Percentiles rank a stretch among this genome's conserved stretches.
Conservation (phyloP, 2,888 invertebrate genomes). For the Entomobrya multifasciata region DNA sequence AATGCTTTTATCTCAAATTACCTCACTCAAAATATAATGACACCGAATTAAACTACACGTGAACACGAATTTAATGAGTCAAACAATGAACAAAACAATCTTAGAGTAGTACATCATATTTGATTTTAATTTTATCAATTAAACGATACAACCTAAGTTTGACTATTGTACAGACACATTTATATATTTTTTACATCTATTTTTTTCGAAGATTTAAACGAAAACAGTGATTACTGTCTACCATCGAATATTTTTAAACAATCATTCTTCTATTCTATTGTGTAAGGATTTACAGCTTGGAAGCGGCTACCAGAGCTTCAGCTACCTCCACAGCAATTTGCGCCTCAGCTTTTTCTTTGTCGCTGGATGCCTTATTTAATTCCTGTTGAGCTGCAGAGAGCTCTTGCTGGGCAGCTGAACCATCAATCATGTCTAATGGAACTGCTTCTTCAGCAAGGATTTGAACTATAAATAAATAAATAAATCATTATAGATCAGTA, state of each 20-base stretch:
- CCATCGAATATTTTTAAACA: constrained; percentile 1
- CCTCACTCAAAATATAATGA: too few relatives aligned
- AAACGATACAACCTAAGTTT: constrained; percentile 33
- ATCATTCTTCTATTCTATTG: constrained; percentile 12
- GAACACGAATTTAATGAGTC: too few relatives aligned
- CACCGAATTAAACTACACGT: too few relatives aligned
- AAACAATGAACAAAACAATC: too few relatives aligned
- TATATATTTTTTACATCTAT: constrained; percentile 26
- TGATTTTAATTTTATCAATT: constrained; percentile 44
- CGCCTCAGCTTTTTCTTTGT: constrained; percentile 94
- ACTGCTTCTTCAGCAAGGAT: constrained; percentile 98
- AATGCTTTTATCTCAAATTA: too few relatives aligned
- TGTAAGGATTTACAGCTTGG: constrained; percentile 80
- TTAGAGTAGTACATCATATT: too few relatives aligned
- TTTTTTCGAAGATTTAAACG: constrained; percentile 34
- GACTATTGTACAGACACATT: constrained; percentile 43
- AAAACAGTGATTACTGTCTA: constrained; percentile 26
- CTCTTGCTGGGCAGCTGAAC: constrained; percentile 89
- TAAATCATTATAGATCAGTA: neutral
- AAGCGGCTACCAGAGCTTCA: constrained; percentile 95
- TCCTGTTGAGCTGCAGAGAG: constrained; percentile 92
- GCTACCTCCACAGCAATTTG: constrained; percentile 96
- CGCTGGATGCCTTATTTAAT: constrained; percentile 89
- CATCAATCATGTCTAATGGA: constrained; percentile 90
- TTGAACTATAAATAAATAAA: constrained; percentile 83